Evolutionary conservation across 2,113 vertebrate genomes (phyloP), one percentile per base, ranked within the genome.

Genomic region (Sarotherodon lohbergeri): DNA sequence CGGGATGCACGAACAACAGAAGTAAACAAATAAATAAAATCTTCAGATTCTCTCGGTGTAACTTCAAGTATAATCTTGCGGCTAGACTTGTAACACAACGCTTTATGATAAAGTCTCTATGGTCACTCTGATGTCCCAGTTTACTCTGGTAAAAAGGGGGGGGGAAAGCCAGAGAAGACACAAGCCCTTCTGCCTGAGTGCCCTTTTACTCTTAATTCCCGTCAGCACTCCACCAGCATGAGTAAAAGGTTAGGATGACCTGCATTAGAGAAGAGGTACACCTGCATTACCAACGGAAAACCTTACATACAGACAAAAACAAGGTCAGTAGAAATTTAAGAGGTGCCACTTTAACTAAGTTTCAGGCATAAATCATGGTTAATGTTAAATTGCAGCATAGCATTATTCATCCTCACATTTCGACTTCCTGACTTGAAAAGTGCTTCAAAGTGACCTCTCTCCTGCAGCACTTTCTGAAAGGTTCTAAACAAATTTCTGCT

Each of bases 21-120:
- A 76, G 82, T 50, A 85, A 63, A 55, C 50, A 57, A 76, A 59
- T 7, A 7, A 88, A 83, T 94, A 88, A 92, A 89, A 80, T 78
- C 85, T 9, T 81, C 80, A 19, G 86, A 55, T 78, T 71, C 19
- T 46, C 14, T 22, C 10, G 43, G 48, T 57, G 82, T 43, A 52
- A 80, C 32, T 81, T 84, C 3, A 14, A 81, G 82, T 57, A 56
- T 84, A 55, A 24, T 55, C 34, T 56, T 84, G 34, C 8, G 1
- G 10, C 52, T 84, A 88, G 48, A 89, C 86, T 34, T 85, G 55
- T 73, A 55, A 88, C 87, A 83, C 83, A 82, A 87, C n/a, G 76
- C 66, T 87, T 84, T 9, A 43, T 80, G 61, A 88, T 85, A 87
- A 89, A 68, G 52, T 84, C 82, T 81, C 54, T 55, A 27, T 79